Evolutionary conservation across 2,888 invertebrate genomes (phyloP).

Genomic region (Poecilus cupreus): DNA sequence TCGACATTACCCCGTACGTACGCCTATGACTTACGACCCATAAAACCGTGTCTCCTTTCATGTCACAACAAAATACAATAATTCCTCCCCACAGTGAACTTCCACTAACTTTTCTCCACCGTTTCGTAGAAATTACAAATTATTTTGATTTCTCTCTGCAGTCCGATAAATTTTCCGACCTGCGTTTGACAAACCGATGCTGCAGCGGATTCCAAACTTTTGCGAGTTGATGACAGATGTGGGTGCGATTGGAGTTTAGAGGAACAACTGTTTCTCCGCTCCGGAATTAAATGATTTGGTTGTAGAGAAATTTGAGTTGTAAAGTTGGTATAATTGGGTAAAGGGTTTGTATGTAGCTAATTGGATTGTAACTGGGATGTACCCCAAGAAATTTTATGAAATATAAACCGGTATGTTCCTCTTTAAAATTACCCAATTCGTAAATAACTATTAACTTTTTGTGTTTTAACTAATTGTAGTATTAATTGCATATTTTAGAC

Average conservation of each 20-base stretch:
- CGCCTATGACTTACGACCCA: conserved; percentile 29
- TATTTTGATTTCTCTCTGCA: conserved; percentile 38
- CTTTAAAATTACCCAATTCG: too few relatives aligned
- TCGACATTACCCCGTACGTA: neutral
- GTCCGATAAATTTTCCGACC: conserved; percentile 19
- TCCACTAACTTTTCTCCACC: neutral
- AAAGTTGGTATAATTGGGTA: conserved; percentile 8
- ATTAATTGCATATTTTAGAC: too few relatives aligned
- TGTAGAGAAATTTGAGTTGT: conserved; percentile 7
- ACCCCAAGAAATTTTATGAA: too few relatives aligned
- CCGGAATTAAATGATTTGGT: conserved; percentile 19
- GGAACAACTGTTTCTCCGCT: neutral
- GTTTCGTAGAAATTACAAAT: conserved; percentile 33
- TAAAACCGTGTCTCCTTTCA: neutral
- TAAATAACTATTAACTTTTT: too few relatives aligned
- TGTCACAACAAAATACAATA: conserved; percentile 27
- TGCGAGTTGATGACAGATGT: conserved; percentile 6
- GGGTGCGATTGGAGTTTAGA: neutral
- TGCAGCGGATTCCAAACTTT: conserved; percentile 26
- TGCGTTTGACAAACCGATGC: conserved; percentile 27
- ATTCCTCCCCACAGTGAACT: conserved; percentile 8
- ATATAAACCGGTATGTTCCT: too few relatives aligned
- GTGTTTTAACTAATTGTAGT: too few relatives aligned
- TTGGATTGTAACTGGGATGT: neutral
- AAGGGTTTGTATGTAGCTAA: neutral